A percentile compares a stretch with the other conserved stretches of the same genome.
These are phyloP conservation scores for Philonicus albiceps DNA, from an alignment of 2,888 invertebrate genomes.

Conservation along the genomic window DNA sequence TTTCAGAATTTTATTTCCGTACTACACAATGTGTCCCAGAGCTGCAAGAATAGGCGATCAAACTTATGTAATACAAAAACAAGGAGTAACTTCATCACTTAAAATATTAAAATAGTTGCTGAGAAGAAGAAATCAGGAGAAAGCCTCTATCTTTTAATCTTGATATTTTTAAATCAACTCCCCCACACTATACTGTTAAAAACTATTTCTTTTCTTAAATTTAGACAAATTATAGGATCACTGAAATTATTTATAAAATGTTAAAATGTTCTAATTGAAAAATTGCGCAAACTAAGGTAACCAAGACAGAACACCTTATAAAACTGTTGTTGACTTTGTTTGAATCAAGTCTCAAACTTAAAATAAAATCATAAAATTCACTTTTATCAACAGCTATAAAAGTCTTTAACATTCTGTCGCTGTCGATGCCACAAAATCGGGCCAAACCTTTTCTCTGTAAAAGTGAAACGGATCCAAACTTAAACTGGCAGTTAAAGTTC, in stretches of 20 bases:
- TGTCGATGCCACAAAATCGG: neutral
- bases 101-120: neutral
- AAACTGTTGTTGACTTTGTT: too few relatives aligned
- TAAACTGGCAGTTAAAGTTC: neutral
- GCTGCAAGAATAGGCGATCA: neutral
- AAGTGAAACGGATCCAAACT: neutral
- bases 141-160: too few relatives aligned
- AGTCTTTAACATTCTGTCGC: neutral
- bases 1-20: neutral
- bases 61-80: neutral
- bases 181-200: too few relatives aligned
- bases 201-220: too few relatives aligned
- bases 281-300: too few relatives aligned
- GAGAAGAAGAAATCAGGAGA: too few relatives aligned
- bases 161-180: too few relatives aligned
- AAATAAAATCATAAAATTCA: too few relatives aligned
- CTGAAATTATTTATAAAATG: too few relatives aligned
- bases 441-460: neutral
- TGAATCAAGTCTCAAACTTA: too few relatives aligned
- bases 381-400: neutral
- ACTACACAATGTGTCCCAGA: neutral
- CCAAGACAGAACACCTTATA: too few relatives aligned
- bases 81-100: neutral
- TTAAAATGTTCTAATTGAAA: too few relatives aligned
- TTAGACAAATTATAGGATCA: neutral